phyloP scores from a whole-genome alignment of 2,888 invertebrate genomes.

The Calliopum simillimum region DNA sequence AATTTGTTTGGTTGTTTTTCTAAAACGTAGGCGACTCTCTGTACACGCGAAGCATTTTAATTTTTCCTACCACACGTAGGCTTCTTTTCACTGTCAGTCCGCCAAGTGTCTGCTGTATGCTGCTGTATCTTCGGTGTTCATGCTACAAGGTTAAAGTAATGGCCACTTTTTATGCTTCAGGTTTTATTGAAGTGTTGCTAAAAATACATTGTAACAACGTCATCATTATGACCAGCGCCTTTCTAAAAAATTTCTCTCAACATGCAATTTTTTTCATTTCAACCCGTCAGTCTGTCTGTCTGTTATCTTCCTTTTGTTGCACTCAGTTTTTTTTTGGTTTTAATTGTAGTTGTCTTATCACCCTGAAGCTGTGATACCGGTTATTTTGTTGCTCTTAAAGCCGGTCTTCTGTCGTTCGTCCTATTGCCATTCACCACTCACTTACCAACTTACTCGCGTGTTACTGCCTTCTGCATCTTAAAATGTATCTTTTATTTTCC shows the following conservation, averaged over 20 bases:
- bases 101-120: too few species aligned
- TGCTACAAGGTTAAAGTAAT: too few species aligned
- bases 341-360: neutral
- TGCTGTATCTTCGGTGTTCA: too few species aligned
- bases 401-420: neutral
- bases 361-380: slow-evolving; percentile 1
- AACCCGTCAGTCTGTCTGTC: neutral
- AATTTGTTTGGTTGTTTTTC: neutral
- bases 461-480: too few species aligned
- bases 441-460: too few species aligned
- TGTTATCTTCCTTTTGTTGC: neutral
- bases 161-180: too few species aligned
- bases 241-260: slow-evolving; percentile 34
- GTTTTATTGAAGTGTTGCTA: too few species aligned
- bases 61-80: too few species aligned
- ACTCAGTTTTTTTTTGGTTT: neutral
- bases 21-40: slow-evolving; percentile 15
- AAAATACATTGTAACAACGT: too few species aligned
- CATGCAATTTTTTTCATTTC: neutral
- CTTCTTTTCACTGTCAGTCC: too few species aligned
- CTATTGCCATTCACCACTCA: too few species aligned
- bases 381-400: neutral
- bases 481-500: too few species aligned
- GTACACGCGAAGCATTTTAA: neutral
- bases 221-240: neutral